Evolutionary conservation across 2,113 vertebrate species (phyloP).

Genomic region (Empidonax traillii): DNA sequence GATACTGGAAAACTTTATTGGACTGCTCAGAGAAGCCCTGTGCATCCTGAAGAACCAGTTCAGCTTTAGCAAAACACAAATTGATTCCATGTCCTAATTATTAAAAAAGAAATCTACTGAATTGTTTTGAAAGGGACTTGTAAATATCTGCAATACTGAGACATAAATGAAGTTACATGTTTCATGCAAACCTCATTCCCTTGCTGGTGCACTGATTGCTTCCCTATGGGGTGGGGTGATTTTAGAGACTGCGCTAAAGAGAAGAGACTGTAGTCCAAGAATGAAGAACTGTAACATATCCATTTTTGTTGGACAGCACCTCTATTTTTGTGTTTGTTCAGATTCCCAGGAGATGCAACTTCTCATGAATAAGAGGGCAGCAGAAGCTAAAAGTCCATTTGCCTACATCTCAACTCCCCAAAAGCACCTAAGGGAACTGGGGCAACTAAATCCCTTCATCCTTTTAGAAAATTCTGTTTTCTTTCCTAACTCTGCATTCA

Average conservation of each 20-base stretch:
- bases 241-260: background rate
- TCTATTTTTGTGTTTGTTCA: background rate
- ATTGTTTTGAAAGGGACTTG: background rate
- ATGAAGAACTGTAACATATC: background rate
- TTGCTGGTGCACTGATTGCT: background rate
- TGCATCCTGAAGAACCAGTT: background rate
- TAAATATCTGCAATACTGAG: background rate
- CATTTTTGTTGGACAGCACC: rapidly evolving
- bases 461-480: background rate
- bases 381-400: background rate
- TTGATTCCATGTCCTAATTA: background rate
- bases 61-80: background rate
- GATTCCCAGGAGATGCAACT: background rate
- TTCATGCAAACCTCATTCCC: background rate
- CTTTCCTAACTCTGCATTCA: background rate
- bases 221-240: background rate
- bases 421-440: background rate
- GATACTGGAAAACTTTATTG: background rate
- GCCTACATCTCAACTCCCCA: background rate
- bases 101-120: background rate
- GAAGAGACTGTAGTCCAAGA: background rate
- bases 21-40: background rate
- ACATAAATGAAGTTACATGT: background rate
- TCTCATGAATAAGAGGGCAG: background rate
- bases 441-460: background rate